phyloP scores from a whole-genome alignment of 2,797 vertebrate genomes.

The Rousettus madagascariensis region DNA sequence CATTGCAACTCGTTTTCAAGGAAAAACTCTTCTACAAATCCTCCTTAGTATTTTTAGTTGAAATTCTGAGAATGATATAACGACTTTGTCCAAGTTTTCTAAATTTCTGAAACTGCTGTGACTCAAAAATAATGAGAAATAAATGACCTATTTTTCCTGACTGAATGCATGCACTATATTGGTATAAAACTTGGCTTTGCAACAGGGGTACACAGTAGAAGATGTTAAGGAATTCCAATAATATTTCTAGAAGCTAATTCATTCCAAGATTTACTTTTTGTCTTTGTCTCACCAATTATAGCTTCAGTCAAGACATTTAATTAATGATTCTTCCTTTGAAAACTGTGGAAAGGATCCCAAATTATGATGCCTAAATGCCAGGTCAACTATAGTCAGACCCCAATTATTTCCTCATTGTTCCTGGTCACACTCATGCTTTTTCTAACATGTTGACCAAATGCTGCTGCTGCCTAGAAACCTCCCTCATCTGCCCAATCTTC shows the following conservation, averaged over 20 bases:
- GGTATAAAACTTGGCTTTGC: background rate
- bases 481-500: background rate
- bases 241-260: background rate
- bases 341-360: background rate
- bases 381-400: background rate
- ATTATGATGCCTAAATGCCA: background rate
- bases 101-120: background rate
- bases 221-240: background rate
- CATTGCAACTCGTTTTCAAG: background rate
- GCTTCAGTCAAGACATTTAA: background rate
- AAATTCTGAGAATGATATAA: background rate
- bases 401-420: background rate
- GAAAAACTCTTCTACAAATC: background rate
- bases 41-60: background rate
- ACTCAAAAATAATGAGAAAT: conserved; percentile 20
- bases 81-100: background rate
- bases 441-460: background rate
- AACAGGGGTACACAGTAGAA: background rate
- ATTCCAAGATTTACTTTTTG: background rate
- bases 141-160: background rate
- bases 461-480: background rate
- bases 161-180: background rate
- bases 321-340: background rate
- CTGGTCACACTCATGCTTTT: background rate
- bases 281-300: background rate